Evolutionary conservation across 2,888 invertebrate genomes (phyloP), one percentile per base, ranked within the genome.

Genomic region (Darwinula stevensoni): DNA sequence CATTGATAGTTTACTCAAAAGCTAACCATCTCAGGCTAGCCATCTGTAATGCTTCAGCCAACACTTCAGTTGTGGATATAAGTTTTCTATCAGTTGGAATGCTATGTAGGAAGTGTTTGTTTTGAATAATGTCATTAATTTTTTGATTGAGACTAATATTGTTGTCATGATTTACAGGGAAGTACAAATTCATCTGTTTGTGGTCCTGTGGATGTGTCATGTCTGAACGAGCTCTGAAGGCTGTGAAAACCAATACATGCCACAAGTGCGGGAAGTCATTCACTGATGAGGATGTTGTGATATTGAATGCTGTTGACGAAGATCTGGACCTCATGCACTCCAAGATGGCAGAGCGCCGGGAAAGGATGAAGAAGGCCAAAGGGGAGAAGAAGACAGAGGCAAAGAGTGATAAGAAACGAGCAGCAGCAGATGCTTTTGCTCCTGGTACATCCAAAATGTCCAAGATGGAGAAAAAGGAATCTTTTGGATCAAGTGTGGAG

Each of bases 171-270:
- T n/a, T n/a, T n/a, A n/a, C n/a, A n/a, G n/a, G n/a, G n/a, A n/a
- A n/a, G n/a, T 78, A 80, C 50, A 64, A 73, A 36, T 80, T 80
- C 45, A 59, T 72, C 11, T 75, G 69, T 34, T 49, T 76, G 1
- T 82, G 88, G 84, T 65, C 63, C 17, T 97, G 97, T 49, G 94
- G 94, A 0, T 97, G 94, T 58, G 91, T 86, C 1, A 62, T 97
- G 41, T 88, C 94, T 5, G 91, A 94, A 49, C 61, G 88, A 38
- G 86, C 91, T 0, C 50, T 88, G 5, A 86, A 84, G 47, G 78
- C 61, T 43, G 67, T 88, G 11, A 73, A 70, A 40, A 62, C 65
- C 34, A 63, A 45, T 38, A 37, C 62, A 31, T 72, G 75, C 41
- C 57, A 57, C 30, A 58, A 65, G 57, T 91, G 88, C 50, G 78